Conservation (phyloP, 2,113 vertebrate genomes). For the Nicator chloris region DNA sequence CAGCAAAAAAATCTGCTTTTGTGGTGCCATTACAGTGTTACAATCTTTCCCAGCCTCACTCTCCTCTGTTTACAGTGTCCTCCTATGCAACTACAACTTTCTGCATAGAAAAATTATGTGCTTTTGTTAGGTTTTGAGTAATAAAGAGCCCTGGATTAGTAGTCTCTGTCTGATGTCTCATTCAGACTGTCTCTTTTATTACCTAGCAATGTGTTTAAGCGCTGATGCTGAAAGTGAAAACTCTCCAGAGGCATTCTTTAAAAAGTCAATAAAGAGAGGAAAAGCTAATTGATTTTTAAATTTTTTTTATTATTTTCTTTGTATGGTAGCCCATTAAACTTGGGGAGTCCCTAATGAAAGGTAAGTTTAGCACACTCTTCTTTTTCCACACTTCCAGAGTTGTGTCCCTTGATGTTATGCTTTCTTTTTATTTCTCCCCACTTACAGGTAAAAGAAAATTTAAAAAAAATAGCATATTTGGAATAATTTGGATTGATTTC, state of each 20-base stretch:
- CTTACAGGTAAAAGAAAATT: not conserved
- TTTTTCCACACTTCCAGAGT: not conserved
- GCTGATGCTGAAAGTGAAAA: not conserved
- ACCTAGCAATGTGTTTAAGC: not conserved
- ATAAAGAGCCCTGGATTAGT: conserved; percentile 3
- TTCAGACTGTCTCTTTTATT: not conserved
- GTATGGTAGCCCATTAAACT: not conserved
- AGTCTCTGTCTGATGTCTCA: conserved; percentile 11
- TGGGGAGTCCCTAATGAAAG: not conserved
- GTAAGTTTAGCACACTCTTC: not conserved
- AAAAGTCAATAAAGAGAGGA: conserved; percentile 13
- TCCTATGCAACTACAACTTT: not conserved
- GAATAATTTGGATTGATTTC: not conserved
- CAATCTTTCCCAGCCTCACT: not conserved
- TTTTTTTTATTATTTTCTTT: conserved; percentile 17
- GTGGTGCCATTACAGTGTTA: not conserved
- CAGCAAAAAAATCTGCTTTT: not conserved
- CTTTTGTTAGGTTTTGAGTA: not conserved
- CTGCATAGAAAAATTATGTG: not conserved
- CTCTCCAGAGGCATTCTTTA: not conserved
- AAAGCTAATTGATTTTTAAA: not conserved
- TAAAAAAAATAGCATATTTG: not conserved
- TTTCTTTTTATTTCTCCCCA: not conserved
- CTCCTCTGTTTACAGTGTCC: not conserved
- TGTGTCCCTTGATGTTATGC: not conserved